A percentile compares a stretch with the other conserved stretches of the same genome.
phyloP scores from a whole-genome alignment of 2,113 vertebrate species.

The Perca schrenkii region DNA sequence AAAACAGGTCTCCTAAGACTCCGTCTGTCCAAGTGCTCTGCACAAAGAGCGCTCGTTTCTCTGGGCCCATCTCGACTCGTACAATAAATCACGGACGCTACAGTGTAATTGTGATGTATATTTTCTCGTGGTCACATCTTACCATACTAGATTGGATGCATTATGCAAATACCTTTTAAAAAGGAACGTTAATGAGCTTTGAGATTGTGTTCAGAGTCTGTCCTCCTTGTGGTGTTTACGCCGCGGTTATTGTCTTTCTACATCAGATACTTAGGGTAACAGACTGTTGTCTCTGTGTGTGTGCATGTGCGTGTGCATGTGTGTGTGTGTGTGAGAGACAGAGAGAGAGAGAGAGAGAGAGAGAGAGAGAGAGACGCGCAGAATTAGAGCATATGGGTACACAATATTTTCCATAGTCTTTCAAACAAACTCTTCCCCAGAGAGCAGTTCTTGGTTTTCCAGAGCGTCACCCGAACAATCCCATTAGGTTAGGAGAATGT shows the following conservation, averaged over 20 bases:
- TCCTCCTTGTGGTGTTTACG: constrained; percentile 54
- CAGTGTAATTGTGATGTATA: constrained; percentile 68
- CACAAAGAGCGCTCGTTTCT: constrained; percentile 68
- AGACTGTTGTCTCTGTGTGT: constrained; percentile 9
- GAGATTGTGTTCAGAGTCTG: constrained; percentile 37
- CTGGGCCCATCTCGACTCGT: constrained; percentile 35
- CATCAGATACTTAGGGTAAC: constrained; percentile 45
- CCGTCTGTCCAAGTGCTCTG: constrained; percentile 62
- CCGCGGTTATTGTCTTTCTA: constrained; percentile 58
- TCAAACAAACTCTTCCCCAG: not conserved
- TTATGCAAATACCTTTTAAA: constrained; percentile 62
- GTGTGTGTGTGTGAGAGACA: too few relatives aligned
- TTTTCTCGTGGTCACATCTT: constrained; percentile 53
- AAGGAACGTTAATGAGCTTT: constrained; percentile 51
- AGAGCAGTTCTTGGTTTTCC: constrained; percentile 14
- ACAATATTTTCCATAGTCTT: constrained; percentile 13
- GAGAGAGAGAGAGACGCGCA: too few relatives aligned
- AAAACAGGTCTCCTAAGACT: constrained; percentile 76
- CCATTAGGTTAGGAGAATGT: not conserved
- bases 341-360: too few relatives aligned
- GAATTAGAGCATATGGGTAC: not conserved
- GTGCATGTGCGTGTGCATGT: too few relatives aligned
- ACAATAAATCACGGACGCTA: constrained; percentile 66
- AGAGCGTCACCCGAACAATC: not conserved
- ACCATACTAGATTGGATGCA: constrained; percentile 40